These are phyloP conservation scores for Bostrychus sinensis DNA, from an alignment of 2,113 vertebrate species.

Conservation along the genomic window DNA sequence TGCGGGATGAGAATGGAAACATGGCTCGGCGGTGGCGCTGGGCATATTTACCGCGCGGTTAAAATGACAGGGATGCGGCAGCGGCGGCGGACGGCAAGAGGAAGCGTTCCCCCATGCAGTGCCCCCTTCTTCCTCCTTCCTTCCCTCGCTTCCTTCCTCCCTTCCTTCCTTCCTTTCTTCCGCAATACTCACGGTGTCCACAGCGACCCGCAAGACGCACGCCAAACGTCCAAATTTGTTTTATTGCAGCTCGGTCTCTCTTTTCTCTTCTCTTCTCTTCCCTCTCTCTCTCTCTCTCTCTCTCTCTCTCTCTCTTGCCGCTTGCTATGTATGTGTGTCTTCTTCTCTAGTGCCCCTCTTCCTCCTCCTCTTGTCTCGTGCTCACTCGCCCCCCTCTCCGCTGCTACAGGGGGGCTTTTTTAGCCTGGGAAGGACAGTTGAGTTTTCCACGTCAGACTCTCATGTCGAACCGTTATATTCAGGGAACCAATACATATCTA, in stretches of 20 bases:
- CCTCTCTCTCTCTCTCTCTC: conserved; percentile 61
- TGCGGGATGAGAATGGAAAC: conserved; percentile 72
- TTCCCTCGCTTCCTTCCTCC: conserved; percentile 26
- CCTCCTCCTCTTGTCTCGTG: conserved; percentile 16
- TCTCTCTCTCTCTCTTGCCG: conserved; percentile 26
- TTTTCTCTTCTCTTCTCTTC: conserved; percentile 61
- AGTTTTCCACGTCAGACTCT: conserved; percentile 92
- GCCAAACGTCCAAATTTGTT: conserved; percentile 89
- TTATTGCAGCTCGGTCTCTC: conserved; percentile 88
- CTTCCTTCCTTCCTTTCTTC: conserved; percentile 62
- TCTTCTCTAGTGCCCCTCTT: conserved; percentile 53
- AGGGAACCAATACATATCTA: conserved; percentile 95
- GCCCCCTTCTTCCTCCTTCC: conserved; percentile 20
- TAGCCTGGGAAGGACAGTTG: conserved; percentile 93
- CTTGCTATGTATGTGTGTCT: conserved; percentile 30
- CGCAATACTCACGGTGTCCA: conserved; percentile 97
- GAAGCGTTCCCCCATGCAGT: conserved; percentile 78
- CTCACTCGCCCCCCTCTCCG: conserved; percentile 34
- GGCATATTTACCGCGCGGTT: conserved; percentile 97
- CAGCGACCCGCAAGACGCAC: conserved; percentile 86
- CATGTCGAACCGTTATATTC: conserved; percentile 87
- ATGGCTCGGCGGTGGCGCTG: conserved; percentile 72
- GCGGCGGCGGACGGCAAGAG: conserved; percentile 74
- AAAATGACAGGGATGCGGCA: conserved; percentile 87
- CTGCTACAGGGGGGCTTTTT: conserved; percentile 81